A percentile compares a stretch with the other conserved stretches of the same genome.
These are phyloP conservation scores for Triplophysa siluroides DNA, from an alignment of 2,113 vertebrate genomes.

Conservation along the genomic window DNA sequence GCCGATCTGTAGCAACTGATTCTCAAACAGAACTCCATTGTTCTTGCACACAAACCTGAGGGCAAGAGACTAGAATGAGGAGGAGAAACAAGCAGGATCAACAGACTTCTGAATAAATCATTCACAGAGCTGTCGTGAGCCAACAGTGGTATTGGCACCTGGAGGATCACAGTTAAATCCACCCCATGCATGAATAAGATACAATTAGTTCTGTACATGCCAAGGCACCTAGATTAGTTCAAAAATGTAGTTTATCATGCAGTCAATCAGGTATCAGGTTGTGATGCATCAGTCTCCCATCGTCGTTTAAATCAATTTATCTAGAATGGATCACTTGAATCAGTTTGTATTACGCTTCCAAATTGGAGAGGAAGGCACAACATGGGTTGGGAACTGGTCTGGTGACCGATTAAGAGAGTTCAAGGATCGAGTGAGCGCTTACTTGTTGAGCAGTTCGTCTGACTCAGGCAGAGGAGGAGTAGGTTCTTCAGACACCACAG, in stretches of 20 bases:
- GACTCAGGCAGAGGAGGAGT: slow-evolving; percentile 87
- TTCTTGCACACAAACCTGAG: slow-evolving; percentile 93
- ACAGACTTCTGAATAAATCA: not conserved
- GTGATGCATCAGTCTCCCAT: too few species aligned
- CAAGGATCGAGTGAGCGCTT: slow-evolving; percentile 63
- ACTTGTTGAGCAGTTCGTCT: slow-evolving; percentile 93
- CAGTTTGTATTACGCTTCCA: not conserved
- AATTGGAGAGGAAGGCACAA: not conserved
- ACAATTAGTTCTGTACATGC: slow-evolving; percentile 9
- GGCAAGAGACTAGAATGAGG: slow-evolving; percentile 8
- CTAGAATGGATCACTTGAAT: not conserved
- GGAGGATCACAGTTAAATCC: not conserved
- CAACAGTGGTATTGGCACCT: not conserved
- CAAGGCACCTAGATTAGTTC: not conserved
- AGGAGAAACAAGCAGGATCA: not conserved
- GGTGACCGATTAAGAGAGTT: not conserved
- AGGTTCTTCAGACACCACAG: slow-evolving; percentile 80
- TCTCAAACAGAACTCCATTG: slow-evolving; percentile 91
- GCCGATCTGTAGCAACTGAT: slow-evolving; percentile 90
- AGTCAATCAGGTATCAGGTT: too few species aligned
- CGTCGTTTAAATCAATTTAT: not conserved
- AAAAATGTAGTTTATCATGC: not conserved
- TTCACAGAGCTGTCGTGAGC: not conserved
- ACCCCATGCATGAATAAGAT: not conserved
- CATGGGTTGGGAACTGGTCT: not conserved